Base-by-base conservation (phyloP, 2,797 vertebrate species). In the Liparis tanakae region DNA sequence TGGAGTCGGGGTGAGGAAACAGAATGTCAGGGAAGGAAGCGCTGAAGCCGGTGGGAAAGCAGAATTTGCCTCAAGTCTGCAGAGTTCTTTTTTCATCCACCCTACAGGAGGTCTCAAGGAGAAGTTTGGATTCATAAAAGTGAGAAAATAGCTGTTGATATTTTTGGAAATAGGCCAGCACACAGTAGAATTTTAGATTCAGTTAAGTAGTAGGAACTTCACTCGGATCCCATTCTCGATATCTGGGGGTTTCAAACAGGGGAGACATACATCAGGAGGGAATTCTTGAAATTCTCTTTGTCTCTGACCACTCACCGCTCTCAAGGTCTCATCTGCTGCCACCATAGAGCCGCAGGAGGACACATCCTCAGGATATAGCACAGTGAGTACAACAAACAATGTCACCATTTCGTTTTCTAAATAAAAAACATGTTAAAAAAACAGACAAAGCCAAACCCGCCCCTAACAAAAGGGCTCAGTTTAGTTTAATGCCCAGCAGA, bases 1-100 rank as follows among this genome's bases (percentile, higher is more conserved):
- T 84, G 68, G 81, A 88, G 88, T 74, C 72, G 58, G 81, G 86
- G 86, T 74, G 86, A 94, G 93, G 93, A 94, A 94, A 86, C 90
- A 89, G 89, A 77, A 86, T 90, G 88, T 85, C 88, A 93, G 90
- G 88, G 86, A 93, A 93, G 91, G 89, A 94, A 93, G 81, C 75
- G 56, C 81, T 70, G 88, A 86, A 87, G 87, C 72, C 85, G 82
- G 84, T 79, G 78, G 85, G 87, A 90, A 85, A 87, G 87, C 80
- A 85, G 75, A 78, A 8, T 85, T 88, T 79, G 72, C 54, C 74
- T 81, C 34, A 41, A 76, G 84, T 64, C 58, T 58, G 17, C 64
- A 58, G 43, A 80, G 58, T 62, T 76, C 54, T 58, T 70, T 71
- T 83, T 63, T 91, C 65, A 79, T 37, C 22, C 8, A 7, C 10